phyloP scores from a whole-genome alignment of 2,113 vertebrate species.

The Trogon melanurus region DNA sequence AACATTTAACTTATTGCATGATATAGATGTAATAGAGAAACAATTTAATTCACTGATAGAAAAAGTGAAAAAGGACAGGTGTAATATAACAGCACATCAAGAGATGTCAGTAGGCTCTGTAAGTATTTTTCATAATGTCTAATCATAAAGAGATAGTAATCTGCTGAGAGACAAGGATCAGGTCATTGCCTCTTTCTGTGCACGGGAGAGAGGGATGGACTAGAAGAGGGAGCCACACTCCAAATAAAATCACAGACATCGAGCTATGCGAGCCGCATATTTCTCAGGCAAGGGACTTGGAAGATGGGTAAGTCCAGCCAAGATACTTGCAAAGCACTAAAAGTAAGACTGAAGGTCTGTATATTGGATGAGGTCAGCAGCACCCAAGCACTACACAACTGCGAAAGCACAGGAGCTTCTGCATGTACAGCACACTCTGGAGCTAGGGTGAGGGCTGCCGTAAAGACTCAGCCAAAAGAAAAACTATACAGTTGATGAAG shows the following conservation, averaged over 20 bases:
- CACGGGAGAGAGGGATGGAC: not conserved
- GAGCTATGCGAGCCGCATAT: not conserved
- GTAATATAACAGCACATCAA: not conserved
- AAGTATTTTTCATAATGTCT: not conserved
- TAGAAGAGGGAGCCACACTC: not conserved
- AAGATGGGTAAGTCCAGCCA: not conserved
- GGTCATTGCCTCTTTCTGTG: not conserved
- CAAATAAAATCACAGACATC: not conserved
- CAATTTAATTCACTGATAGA: not conserved
- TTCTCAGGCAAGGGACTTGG: not conserved
- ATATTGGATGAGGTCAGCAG: not conserved
- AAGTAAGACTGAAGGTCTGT: not conserved
- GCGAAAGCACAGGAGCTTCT: not conserved
- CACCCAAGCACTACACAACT: not conserved
- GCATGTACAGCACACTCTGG: rapidly evolving
- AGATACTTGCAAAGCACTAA: not conserved
- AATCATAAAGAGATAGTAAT: not conserved
- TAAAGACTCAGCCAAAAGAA: not conserved
- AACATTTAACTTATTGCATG: not conserved
- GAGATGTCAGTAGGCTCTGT: not conserved
- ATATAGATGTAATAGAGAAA: not conserved
- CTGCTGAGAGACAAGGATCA: not conserved
- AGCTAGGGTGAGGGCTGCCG: not conserved
- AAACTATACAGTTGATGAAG: not conserved
- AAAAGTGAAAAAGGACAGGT: not conserved